Base-by-base conservation (phyloP, 2,113 vertebrate species). In the Oenanthe oenanthe region DNA sequence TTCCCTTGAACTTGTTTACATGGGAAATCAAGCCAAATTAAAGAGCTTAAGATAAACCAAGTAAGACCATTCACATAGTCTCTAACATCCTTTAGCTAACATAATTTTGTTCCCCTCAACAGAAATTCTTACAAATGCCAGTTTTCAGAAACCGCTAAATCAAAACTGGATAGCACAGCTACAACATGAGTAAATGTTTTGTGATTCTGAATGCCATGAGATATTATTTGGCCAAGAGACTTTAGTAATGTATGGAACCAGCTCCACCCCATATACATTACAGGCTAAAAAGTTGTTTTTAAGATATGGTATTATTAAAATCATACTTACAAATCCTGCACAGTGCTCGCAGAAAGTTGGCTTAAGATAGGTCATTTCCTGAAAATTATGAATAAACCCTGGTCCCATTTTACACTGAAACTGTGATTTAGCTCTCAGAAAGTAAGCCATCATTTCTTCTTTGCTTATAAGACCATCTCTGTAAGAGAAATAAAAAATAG, bases 341-440 rank as follows among this genome's bases (percentile, higher is more conserved):
- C 99, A 99, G 89, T 99, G 99, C 96, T 99, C 99, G 0, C 99
- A 99, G 98, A 99, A 99, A 53, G 99, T 99, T 91, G 99, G 99
- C 92, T 99, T 99, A 94, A 99, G 98, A 97, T 99, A 99, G 4
- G 98, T 99, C 98, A 99, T 99, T 98, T 99, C 99, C 93, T 99
- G 99, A 93, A 99, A 99, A 92, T 98, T 99, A 79, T 99, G 99
- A 88, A 99, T 97, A 96, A 99, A 99, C n/a, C 99, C 99, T 7
- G 99, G 99, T 60, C 99, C 99, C 99, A 99, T 99, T 97, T 99
- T 99, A 95, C 98, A 99, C 95, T 99, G 99, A 42, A 99, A 98
- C 72, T 99, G 98, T 8, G 99, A 99, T 97, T 99, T 99, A 24
- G 99, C 99, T 86, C 99, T 98, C 65, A 99, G 98, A 97, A 99